Conservation (phyloP, 2,113 vertebrate species). For the Chroicocephalus ridibundus region DNA sequence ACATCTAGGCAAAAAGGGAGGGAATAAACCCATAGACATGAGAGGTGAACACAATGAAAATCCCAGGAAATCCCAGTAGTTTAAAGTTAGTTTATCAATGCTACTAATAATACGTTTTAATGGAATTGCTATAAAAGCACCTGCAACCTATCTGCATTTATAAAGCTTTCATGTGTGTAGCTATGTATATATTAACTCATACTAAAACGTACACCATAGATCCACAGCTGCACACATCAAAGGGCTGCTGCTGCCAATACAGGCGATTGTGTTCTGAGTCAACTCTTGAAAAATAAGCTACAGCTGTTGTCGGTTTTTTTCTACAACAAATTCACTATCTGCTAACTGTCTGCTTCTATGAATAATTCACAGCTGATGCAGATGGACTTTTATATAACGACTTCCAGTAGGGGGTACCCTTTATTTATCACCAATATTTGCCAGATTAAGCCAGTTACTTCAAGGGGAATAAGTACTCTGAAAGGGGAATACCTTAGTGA, state of each 20-base stretch:
- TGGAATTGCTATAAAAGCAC: background rate
- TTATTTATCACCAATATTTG: background rate
- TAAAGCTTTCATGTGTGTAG: background rate
- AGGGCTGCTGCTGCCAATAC: background rate
- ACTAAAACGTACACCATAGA: background rate
- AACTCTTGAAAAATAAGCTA: conserved; percentile 14
- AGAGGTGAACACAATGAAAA: background rate
- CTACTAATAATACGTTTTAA: background rate
- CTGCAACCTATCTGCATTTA: background rate
- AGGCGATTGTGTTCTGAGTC: background rate
- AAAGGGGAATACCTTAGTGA: background rate
- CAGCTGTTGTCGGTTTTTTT: conserved; percentile 1
- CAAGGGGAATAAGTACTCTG: background rate
- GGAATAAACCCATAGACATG: background rate
- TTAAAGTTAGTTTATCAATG: background rate
- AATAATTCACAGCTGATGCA: background rate
- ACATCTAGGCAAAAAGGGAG: background rate
- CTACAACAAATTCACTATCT: background rate
- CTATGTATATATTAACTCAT: background rate
- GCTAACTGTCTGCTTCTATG: background rate
- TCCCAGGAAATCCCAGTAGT: background rate
- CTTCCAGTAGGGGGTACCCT: conserved; percentile 21
- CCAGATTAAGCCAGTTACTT: background rate
- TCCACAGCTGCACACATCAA: background rate
- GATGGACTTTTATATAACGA: background rate